A percentile compares a stretch with the other conserved stretches of the same genome.
Conservation (phyloP, 2,797 vertebrate genomes). For the Sparus aurata region DNA sequence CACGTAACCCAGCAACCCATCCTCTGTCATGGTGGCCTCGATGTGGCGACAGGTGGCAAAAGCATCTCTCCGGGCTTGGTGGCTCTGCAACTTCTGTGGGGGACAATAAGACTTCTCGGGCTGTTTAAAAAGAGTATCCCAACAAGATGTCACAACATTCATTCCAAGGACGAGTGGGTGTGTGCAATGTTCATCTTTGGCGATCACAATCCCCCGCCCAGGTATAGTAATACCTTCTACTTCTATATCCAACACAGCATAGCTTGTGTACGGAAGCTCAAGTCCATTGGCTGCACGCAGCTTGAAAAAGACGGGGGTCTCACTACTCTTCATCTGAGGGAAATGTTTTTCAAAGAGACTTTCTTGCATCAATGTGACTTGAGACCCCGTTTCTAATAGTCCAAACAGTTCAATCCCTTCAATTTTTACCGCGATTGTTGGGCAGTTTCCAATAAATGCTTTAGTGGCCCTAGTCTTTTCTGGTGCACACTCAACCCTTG, state of each 20-base stretch:
- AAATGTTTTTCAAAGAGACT: neutral
- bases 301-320: neutral
- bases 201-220: neutral
- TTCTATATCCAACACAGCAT: neutral
- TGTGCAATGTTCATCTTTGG: no score
- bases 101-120: neutral
- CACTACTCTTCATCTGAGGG: no score
- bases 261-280: neutral
- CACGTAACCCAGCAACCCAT: neutral
- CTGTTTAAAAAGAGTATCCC: neutral
- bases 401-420: neutral
- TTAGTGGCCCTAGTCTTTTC: neutral
- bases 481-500: no score
- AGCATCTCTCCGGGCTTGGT: neutral
- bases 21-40: neutral
- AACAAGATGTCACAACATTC: neutral
- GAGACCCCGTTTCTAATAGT: neutral
- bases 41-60: neutral
- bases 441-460: neutral
- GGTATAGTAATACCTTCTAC: neutral
- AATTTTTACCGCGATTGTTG: rapidly evolving
- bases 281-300: neutral
- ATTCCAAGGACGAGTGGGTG: neutral
- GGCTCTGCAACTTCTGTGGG: neutral
- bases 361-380: neutral